phyloP scores from a whole-genome alignment of 1,140 invertebrate genomes.

The Drosophila tropicalis region DNA sequence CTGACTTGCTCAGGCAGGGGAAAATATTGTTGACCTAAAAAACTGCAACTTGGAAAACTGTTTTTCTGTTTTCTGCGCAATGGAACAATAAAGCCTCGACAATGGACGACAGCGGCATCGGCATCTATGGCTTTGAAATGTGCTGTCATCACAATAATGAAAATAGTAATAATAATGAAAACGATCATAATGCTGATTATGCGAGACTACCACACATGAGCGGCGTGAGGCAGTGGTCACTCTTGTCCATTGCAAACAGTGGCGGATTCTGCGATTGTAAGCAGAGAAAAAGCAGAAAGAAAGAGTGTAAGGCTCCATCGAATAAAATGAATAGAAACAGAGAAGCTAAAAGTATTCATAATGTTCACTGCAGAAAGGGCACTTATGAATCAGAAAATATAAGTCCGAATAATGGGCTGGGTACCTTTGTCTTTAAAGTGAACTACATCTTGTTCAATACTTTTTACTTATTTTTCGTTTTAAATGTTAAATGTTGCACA shows the following conservation, averaged over 20 bases:
- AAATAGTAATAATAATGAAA: conserved; percentile 46
- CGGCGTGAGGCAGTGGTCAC: not conserved
- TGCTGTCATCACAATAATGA: conserved; percentile 55
- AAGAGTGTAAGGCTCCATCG: too few relatives aligned
- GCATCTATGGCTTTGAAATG: conserved; percentile 38
- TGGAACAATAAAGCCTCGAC: conserved; percentile 20
- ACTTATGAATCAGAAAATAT: too few relatives aligned
- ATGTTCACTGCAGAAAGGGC: too few relatives aligned
- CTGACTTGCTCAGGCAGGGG: conserved; percentile 33
- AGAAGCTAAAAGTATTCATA: too few relatives aligned
- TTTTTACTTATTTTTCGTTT: too few relatives aligned
- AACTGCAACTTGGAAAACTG: conserved; percentile 53
- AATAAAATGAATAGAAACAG: too few relatives aligned
- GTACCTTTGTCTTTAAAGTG: too few relatives aligned
- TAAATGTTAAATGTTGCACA: too few relatives aligned
- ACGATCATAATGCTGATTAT: conserved; percentile 54
- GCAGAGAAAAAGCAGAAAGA: not conserved
- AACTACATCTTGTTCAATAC: too few relatives aligned
- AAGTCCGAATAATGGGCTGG: too few relatives aligned
- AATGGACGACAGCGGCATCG: not conserved
- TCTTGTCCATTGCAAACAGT: not conserved
- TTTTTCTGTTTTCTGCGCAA: conserved; percentile 26
- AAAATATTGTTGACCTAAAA: conserved; percentile 67
- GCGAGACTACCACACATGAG: conserved; percentile 20
- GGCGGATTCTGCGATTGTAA: not conserved